Base-by-base conservation (phyloP, 2,113 vertebrate genomes). In the Eupsittula cactorum region DNA sequence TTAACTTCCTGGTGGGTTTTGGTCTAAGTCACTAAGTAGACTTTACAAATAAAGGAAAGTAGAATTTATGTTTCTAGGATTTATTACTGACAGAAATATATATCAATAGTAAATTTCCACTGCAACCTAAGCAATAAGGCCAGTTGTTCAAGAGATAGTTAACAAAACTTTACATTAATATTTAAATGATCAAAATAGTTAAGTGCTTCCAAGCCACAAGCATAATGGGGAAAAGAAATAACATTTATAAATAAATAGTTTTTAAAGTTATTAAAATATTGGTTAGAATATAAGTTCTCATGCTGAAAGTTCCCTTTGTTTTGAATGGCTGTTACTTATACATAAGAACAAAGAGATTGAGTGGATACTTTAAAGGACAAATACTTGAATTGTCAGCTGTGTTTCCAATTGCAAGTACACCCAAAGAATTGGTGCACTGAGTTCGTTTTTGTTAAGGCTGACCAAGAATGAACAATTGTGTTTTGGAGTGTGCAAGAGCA, bases 361-460 rank as follows among this genome's bases (percentile, higher is more conserved):
- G 21, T 64, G 50, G 68, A 39, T 95, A 28, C 31, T 71, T 82
- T 87, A 59, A 85, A 75, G 88, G 60, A 19, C 83, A 90, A 64
- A 75, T 91, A 62, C 29, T 90, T 93, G 86, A 96, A 92, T 80
- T 87, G 50, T 86, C 77, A 87, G 47, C 75, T 95, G 44, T 87
- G 92, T 92, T 97, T 93, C 60, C 75, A 78, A 47, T 88, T 96
- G 88, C 70, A 92, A n/a, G 77, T 16, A 8, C 37, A 83, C 23
- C 44, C 71, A 93, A 52, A 83, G 60, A 88, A 76, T 75, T 44
- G 28, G 5, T 44, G 42, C 2, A 2, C 60, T 41, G 74, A 87
- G 25, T 91, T 93, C 90, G 65, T 86, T 95, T 93, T 92, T 57
- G n/a, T 90, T 85, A 79, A 91, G 77, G 42, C 80, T 87, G 59